Conservation (phyloP, 2,113 vertebrate species). For the Eolophus roseicapilla region DNA sequence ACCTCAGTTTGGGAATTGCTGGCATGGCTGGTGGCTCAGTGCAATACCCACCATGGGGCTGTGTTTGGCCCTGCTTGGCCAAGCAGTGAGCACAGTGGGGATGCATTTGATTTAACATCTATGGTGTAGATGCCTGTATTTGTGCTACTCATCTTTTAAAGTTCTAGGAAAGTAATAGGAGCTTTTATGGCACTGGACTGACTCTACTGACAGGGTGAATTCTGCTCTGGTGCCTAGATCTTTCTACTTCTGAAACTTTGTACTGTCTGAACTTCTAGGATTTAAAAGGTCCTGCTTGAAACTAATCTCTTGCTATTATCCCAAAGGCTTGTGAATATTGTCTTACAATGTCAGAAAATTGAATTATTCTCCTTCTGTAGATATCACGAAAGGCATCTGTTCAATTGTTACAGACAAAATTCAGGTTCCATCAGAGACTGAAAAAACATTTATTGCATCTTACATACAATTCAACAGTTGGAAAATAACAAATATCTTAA, state of each 20-base stretch:
- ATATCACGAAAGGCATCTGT: not conserved
- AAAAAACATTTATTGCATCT: not conserved
- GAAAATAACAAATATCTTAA: not conserved
- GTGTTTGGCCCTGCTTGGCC: not conserved
- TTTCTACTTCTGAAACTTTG: not conserved
- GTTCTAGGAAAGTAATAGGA: not conserved
- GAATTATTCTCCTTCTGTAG: not conserved
- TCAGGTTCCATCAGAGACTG: not conserved
- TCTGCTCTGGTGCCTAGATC: not conserved
- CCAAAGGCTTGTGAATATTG: not conserved
- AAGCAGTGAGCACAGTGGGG: not conserved
- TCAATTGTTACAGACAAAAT: not conserved
- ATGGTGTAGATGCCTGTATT: not conserved
- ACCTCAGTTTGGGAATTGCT: not conserved
- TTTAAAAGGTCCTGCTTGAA: not conserved
- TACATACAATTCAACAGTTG: not conserved
- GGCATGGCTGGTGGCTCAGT: fast-evolving
- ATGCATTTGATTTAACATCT: not conserved
- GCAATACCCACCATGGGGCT: fast-evolving
- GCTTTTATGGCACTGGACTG: not conserved
- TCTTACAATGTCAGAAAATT: not conserved
- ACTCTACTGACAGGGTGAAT: not conserved
- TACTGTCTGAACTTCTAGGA: not conserved
- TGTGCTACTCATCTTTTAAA: not conserved
- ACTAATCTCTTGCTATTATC: not conserved